These are phyloP conservation scores for Heterocephalus glaber DNA, from an alignment of 2,113 vertebrate species.

Conservation along the genomic window DNA sequence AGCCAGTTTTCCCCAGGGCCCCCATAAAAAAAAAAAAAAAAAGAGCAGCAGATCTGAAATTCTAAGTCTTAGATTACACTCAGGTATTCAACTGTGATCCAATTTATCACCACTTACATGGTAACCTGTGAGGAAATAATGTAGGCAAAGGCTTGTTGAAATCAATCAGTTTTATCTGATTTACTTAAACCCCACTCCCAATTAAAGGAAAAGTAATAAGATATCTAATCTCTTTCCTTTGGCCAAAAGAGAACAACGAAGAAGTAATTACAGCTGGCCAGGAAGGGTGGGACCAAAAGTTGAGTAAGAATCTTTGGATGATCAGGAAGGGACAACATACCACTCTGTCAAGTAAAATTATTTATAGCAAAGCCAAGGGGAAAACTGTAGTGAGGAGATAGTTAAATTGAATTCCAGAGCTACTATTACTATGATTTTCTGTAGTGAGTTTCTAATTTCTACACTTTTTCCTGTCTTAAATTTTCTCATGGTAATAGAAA, in stretches of 20 bases:
- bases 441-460: background rate
- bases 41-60: background rate
- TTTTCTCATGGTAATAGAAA: background rate
- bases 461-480: background rate
- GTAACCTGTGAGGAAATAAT: slow-evolving; percentile 43
- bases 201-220: background rate
- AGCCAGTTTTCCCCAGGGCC: slow-evolving; percentile 27
- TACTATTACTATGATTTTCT: background rate
- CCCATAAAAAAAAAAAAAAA: no score
- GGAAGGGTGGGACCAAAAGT: background rate
- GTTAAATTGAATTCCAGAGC: background rate
- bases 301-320: background rate
- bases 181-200: background rate
- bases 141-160: background rate
- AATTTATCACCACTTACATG: background rate
- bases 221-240: background rate
- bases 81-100: background rate
- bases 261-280: background rate
- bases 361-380: background rate
- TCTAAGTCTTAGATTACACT: background rate
- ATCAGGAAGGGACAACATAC: background rate
- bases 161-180: background rate
- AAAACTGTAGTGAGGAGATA: background rate
- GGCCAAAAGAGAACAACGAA: background rate
- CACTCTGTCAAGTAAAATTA: background rate